These are phyloP conservation scores for Sylvilagus bachmani DNA, from an alignment of 2,113 vertebrate genomes.

Conservation along the genomic window DNA sequence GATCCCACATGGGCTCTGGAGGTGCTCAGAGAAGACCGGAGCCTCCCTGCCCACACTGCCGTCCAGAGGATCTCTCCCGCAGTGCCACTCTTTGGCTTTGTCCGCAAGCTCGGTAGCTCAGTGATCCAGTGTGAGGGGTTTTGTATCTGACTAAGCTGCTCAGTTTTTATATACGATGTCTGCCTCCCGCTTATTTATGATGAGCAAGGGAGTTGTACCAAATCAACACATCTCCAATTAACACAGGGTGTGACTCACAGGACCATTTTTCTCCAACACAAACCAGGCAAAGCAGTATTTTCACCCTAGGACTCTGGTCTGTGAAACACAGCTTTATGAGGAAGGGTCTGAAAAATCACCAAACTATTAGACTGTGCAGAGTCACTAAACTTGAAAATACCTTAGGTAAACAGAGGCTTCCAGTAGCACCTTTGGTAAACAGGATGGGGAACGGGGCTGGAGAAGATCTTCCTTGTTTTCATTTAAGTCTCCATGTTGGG, in stretches of 20 bases:
- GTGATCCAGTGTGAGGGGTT: background rate
- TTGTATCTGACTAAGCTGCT: background rate
- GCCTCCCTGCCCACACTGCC: background rate
- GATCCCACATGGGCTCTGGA: background rate
- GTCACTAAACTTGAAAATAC: background rate
- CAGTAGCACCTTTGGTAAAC: constrained; percentile 1
- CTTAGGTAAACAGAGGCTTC: background rate
- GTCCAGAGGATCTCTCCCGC: background rate
- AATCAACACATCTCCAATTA: constrained; percentile 5
- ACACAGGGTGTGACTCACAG: background rate
- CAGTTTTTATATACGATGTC: background rate
- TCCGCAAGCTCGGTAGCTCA: background rate
- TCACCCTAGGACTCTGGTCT: background rate
- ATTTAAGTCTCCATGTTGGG: background rate
- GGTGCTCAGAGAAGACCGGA: background rate
- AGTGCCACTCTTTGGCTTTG: background rate
- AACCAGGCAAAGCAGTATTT: background rate
- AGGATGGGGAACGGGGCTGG: background rate
- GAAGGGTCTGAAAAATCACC: constrained; percentile 32
- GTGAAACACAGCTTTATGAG: background rate
- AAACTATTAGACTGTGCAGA: background rate
- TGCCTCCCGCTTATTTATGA: background rate
- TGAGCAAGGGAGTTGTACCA: background rate
- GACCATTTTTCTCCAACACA: background rate
- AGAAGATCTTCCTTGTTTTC: constrained; percentile 22